These are phyloP conservation scores for Anas platyrhynchos DNA, from an alignment of 2,113 vertebrate species.

Conservation along the genomic window DNA sequence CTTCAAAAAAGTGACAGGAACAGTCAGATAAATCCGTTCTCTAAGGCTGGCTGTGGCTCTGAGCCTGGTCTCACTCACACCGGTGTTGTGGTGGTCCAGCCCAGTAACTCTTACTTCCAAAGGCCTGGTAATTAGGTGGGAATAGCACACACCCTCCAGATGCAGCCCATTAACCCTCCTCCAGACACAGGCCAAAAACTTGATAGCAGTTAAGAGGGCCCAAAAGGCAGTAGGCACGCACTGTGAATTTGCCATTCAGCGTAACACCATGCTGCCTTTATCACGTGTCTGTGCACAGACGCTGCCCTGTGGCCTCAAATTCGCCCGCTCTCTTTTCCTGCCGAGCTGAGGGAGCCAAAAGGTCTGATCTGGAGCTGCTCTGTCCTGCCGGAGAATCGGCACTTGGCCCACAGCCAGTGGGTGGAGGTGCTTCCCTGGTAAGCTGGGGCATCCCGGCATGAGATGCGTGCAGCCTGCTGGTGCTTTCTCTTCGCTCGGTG, in stretches of 20 bases:
- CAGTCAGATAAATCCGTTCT: background rate
- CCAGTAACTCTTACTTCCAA: too few species aligned
- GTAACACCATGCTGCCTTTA: too few species aligned
- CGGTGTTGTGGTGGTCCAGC: background rate
- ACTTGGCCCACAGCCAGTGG: background rate
- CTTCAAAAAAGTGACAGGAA: too few species aligned
- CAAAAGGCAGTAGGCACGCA: background rate
- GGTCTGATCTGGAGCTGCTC: background rate
- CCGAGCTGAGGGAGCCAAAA: too few species aligned
- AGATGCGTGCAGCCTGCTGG: background rate
- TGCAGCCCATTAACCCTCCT: too few species aligned
- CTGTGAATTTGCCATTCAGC: too few species aligned
- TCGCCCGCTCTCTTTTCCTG: background rate
- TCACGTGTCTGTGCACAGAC: too few species aligned
- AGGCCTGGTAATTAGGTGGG: too few species aligned
- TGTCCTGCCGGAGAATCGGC: background rate
- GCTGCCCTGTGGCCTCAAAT: too few species aligned
- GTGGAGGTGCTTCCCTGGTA: background rate
- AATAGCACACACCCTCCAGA: background rate
- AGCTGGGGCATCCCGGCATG: accelerated
- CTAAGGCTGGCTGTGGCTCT: background rate
- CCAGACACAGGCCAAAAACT: too few species aligned
- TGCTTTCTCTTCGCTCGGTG: background rate
- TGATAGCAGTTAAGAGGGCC: background rate
- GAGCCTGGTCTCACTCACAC: background rate